Base-by-base conservation (phyloP, 1,140 invertebrate genomes). In the Camponotus floridanus region DNA sequence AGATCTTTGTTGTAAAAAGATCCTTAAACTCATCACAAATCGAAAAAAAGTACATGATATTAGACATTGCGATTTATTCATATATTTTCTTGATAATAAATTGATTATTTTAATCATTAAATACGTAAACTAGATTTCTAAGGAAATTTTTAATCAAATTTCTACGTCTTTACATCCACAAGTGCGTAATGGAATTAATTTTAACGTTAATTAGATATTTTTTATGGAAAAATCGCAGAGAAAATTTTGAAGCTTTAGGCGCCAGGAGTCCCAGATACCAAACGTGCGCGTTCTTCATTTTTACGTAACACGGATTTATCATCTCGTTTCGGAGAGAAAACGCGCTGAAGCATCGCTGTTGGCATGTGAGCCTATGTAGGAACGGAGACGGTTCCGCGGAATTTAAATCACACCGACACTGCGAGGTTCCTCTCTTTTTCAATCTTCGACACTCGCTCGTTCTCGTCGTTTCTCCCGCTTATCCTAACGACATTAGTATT, bases 401-500 rank as follows among this genome's bases (percentile, higher is more conserved):
- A 93, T 93, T 93, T 93, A 90, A 93, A 93, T 92, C 78, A 64
- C 76, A 45, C 21, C 7, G 31, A 59, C 31, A 45, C 42, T 39
- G 15, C 45, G 36, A 31, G 39, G 48, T 36, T 70, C 9, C 39
- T 83, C 62, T 80, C 62, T 80, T 39, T 80, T 45, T 57, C 51
- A 45, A 42, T 80, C 68, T 81, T 67, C 31, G 31, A 18, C 36
- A 62, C 55, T 61, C 33, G 71, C 9, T 55, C 8, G 59, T 76
- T 57, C 76, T 57, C 36, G 59, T 65, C 51, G 64, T 76, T 81
- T 74, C 81, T 76, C 74, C 55, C 33, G 76, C 59, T 74, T 84
- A 76, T 91, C 68, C 74, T 91, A 88, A 88, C 86, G 85, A 87
- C 85, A 86, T 94, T 94, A 87, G 91, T 94, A 94, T 94, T 94